Evolutionary conservation across 2,113 vertebrate species (phyloP).

Genomic region (Terrapene triunguis): DNA sequence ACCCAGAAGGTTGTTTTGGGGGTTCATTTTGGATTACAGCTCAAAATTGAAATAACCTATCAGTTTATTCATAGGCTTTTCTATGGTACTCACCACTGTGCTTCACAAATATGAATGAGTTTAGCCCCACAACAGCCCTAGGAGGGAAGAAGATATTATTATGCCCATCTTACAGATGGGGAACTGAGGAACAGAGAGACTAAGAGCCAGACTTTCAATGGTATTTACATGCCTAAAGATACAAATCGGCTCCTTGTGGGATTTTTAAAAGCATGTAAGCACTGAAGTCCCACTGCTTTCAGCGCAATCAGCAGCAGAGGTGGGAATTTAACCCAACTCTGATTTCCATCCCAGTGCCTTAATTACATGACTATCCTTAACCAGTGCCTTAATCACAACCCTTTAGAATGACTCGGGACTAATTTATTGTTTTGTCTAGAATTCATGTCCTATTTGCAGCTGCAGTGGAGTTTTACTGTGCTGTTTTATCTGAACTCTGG

Average conservation of each 20-base stretch:
- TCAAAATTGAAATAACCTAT: background rate
- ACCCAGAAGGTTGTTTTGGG: slow-evolving; percentile 10
- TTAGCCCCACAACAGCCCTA: background rate
- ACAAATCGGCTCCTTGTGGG: background rate
- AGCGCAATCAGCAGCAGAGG: background rate
- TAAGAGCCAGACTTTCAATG: background rate
- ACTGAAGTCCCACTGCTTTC: background rate
- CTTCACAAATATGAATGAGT: background rate
- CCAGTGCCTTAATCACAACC: background rate
- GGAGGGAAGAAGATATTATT: background rate
- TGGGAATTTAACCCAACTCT: background rate
- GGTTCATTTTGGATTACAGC: background rate
- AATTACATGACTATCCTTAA: background rate
- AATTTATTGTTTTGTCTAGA: fast-evolving
- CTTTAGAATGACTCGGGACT: background rate
- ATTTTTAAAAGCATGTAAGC: background rate
- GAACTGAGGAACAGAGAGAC: background rate
- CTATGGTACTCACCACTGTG: background rate
- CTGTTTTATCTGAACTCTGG: background rate
- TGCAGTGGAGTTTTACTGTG: background rate
- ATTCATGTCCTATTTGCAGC: background rate
- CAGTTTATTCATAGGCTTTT: background rate
- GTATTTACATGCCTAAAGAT: background rate
- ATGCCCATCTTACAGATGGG: background rate
- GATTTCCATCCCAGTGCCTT: fast-evolving